Evolutionary conservation across 2,888 invertebrate species (phyloP).

Genomic region (Cerceris ruficornis): DNA sequence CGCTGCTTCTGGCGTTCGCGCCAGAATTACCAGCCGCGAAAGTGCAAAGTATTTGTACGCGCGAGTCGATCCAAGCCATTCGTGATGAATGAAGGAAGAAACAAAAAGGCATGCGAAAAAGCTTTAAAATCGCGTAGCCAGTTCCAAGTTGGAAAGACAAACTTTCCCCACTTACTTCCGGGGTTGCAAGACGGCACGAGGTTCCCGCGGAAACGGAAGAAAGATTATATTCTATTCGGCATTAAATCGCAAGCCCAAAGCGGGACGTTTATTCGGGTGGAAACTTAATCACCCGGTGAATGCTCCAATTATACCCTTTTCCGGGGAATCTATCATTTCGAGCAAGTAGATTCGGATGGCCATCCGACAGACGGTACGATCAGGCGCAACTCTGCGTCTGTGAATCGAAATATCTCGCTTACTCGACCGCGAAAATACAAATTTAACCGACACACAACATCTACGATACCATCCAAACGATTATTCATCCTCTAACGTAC

Average conservation of each 20-base stretch:
- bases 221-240: conserved; percentile 5
- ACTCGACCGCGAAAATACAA: no score
- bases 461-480: no score
- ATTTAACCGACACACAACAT: no score
- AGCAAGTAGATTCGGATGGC: background rate
- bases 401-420: no score
- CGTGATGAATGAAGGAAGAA: conserved; percentile 8
- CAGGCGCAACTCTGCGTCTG: no score
- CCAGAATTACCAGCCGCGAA: no score
- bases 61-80: background rate
- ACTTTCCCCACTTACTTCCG: conserved; percentile 35
- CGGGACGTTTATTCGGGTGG: conserved; percentile 14
- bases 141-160: conserved; percentile 32
- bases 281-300: background rate
- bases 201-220: background rate
- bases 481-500: no score
- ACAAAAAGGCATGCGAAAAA: conserved; percentile 17
- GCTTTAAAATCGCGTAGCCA: conserved; percentile 37
- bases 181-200: background rate
- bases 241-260: conserved; percentile 25
- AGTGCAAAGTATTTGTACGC: no score
- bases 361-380: no score
- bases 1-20: no score
- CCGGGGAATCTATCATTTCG: background rate
- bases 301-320: background rate